Evolutionary conservation across 2,888 invertebrate genomes (phyloP).

Genomic region (Gymnosoma rotundatum): DNA sequence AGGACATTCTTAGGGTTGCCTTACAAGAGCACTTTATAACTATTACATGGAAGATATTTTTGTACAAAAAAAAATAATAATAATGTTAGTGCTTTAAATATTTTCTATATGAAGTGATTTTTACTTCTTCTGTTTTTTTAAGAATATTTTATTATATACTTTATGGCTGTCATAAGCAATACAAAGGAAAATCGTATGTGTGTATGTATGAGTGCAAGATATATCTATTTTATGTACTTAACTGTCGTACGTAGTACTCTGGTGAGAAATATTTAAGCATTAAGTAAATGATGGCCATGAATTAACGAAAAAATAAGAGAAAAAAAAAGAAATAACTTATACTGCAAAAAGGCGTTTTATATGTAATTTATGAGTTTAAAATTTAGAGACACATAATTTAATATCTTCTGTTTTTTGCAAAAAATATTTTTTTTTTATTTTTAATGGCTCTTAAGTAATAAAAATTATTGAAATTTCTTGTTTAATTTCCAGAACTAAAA

Average conservation of each 20-base stretch:
- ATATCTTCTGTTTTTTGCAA: not conserved
- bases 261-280: not conserved
- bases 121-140: not conserved
- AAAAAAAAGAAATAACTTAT: too few species aligned
- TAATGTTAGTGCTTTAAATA: slow-evolving; percentile 30
- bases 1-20: slow-evolving; percentile 50
- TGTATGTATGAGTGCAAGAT: not conserved
- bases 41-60: slow-evolving; percentile 21
- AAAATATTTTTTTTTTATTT: not conserved
- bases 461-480: slow-evolving; percentile 8
- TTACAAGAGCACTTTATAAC: slow-evolving; percentile 45
- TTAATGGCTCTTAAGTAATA: not conserved
- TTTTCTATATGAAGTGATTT: slow-evolving; percentile 22
- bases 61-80: not conserved
- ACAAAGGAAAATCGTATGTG: slow-evolving; percentile 15
- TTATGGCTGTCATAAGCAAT: slow-evolving; percentile 45
- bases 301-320: not conserved
- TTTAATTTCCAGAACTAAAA: not conserved
- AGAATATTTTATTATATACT: slow-evolving; percentile 31
- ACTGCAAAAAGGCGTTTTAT: too few species aligned
- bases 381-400: not conserved
- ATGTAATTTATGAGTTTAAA: too few species aligned
- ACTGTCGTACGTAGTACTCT: not conserved
- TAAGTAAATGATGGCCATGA: not conserved
- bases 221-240: not conserved